Base-by-base conservation (phyloP, 2,113 vertebrate genomes). In the Serilophus lunatus region DNA sequence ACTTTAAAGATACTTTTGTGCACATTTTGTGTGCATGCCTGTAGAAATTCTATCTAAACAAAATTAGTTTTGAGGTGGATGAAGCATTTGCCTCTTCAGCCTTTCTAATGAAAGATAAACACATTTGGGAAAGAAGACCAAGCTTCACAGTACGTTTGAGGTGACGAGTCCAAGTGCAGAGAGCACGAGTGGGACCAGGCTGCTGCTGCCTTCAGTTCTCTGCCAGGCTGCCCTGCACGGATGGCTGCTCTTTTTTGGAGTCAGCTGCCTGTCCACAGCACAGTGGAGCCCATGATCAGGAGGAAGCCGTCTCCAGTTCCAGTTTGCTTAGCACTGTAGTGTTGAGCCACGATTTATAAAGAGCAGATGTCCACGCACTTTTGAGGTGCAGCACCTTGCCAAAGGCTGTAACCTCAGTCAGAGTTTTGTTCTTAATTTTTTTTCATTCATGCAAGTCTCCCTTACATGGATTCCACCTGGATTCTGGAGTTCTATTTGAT, bases 121-220 rank as follows among this genome's bases (percentile, higher is more conserved):
- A 47, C 3, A 0, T 70, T 54, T 42, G 33, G 14, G 60, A 20
- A 78, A 50, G 88, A 57, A 86, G 24, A 60, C 51, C 33, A 45
- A 47, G 42, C 60, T 71, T 75, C 50, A 28, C 33, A 0, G 0
- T 42, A 59, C 88, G 79, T 86, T 76, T 59, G 20, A 13, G 59
- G 50, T 13, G 2, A 38, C 25, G 40, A 33, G 50, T 74, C 82
- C 42, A 35, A 57, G 53, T 1, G 0, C 0, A 1, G 78, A 65
- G 80, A 36, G 31, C 64, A 29, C 3, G 23, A n/a, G 68, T 28
- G 1, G 0, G 35, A 13, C 4, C 28, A 33, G 71, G 56, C 79
- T 80, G 76, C 75, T 19, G 3, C 35, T 47, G 81, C 81, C 45
- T 35, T 53, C 47, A 5, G 71, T 49, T 60, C 60, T 80, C 36